phyloP scores from a whole-genome alignment of 2,888 invertebrate genomes.

The Holacanthella duospinosa region DNA sequence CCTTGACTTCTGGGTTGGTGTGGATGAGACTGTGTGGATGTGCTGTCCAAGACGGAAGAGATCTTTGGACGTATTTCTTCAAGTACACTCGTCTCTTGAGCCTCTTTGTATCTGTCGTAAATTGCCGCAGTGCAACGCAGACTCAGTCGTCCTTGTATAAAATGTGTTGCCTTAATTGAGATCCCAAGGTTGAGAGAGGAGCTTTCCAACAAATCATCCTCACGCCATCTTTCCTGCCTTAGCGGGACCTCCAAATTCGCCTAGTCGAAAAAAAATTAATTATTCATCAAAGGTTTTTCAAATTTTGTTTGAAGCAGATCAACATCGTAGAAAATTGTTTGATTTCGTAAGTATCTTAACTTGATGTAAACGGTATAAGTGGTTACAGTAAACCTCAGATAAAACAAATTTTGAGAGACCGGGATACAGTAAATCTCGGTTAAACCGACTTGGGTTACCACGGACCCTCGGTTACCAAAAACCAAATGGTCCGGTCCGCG shows the following conservation, averaged over 20 bases:
- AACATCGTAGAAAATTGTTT: too few relatives aligned
- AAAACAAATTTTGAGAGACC: too few relatives aligned
- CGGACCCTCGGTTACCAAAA: too few relatives aligned
- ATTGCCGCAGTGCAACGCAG: slow-evolving; percentile 28
- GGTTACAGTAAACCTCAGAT: too few relatives aligned
- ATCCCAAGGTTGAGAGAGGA: slow-evolving; percentile 24
- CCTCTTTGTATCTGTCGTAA: slow-evolving; percentile 20
- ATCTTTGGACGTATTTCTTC: slow-evolving; percentile 31
- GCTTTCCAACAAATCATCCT: slow-evolving; percentile 20
- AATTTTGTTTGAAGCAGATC: too few relatives aligned
- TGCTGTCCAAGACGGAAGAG: slow-evolving; percentile 32
- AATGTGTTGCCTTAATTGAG: slow-evolving; percentile 25
- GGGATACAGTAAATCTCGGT: too few relatives aligned
- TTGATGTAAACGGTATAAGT: too few relatives aligned
- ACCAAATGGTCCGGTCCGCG: too few relatives aligned
- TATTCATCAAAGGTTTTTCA: too few relatives aligned
- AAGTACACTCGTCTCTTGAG: slow-evolving; percentile 17
- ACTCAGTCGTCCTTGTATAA: slow-evolving; percentile 21
- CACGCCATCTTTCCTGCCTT: neutral
- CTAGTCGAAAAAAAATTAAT: neutral
- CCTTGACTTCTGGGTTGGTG: too few relatives aligned
- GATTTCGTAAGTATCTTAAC: too few relatives aligned
- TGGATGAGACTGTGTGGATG: slow-evolving; percentile 15
- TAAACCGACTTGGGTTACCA: too few relatives aligned
- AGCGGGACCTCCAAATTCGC: neutral